Evolutionary conservation across 2,113 vertebrate species (phyloP).

Genomic region (Nettapus auritus): DNA sequence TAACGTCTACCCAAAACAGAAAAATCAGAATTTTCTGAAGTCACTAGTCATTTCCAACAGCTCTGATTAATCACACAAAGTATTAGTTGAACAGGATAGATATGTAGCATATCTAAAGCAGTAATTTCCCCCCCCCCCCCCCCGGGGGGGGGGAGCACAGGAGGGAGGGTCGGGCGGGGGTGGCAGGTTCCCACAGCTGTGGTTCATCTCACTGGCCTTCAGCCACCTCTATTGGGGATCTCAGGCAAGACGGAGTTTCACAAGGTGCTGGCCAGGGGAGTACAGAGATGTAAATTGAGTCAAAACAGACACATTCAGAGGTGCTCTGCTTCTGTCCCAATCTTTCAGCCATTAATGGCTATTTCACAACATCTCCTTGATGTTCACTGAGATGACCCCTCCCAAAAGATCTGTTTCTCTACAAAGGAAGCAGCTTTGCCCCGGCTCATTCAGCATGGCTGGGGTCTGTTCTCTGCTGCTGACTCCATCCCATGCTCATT

Average conservation of each 20-base stretch:
- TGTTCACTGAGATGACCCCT: not conserved
- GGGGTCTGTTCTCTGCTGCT: not conserved
- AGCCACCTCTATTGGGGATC: accelerated
- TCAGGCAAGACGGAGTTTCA: accelerated
- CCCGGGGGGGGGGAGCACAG: too few species aligned
- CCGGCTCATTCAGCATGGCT: not conserved
- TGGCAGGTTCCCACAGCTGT: not conserved
- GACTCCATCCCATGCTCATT: not conserved
- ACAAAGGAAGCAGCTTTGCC: not conserved
- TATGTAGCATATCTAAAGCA: accelerated
- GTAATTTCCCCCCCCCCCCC: not conserved
- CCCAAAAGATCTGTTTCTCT: not conserved
- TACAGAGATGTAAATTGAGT: not conserved
- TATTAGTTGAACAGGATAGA: accelerated
- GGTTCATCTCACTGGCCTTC: not conserved
- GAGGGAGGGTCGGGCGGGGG: too few species aligned
- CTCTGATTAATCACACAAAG: not conserved
- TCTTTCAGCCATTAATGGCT: accelerated
- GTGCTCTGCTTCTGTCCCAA: not conserved
- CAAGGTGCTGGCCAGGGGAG: not conserved
- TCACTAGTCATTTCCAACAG: not conserved
- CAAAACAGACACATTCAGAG: accelerated
- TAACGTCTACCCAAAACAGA: not conserved
- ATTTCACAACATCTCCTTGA: accelerated
- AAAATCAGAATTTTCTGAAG: not conserved